A percentile compares a stretch with the other conserved stretches of the same genome.
These are phyloP conservation scores for Sorex araneus DNA, from an alignment of 2,113 vertebrate genomes.

Conservation along the genomic window DNA sequence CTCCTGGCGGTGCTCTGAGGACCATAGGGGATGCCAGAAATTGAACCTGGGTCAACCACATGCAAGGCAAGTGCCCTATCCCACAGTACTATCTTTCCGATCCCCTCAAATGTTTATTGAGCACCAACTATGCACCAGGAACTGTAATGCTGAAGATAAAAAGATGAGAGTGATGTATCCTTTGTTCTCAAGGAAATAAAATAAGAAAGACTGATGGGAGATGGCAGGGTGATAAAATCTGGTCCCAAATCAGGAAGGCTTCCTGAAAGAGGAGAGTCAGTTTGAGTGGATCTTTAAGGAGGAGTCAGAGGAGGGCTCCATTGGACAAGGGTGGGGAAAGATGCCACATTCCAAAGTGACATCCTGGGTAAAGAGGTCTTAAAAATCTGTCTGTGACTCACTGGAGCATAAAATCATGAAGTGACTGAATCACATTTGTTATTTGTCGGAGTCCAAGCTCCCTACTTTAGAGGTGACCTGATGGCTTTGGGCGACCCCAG, in stretches of 20 bases:
- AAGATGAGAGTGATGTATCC: background rate
- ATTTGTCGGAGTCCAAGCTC: background rate
- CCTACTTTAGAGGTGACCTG: background rate
- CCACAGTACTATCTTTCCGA: no score
- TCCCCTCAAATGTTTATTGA: no score
- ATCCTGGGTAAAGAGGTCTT: background rate
- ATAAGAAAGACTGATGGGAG: background rate
- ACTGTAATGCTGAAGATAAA: background rate
- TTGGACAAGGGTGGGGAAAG: background rate
- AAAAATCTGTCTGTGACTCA: background rate
- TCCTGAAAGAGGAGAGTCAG: conserved; percentile 23
- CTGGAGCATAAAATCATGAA: background rate
- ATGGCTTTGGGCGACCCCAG: background rate
- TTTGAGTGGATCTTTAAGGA: background rate
- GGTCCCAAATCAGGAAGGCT: background rate
- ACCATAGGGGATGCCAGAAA: no score
- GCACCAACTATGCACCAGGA: background rate
- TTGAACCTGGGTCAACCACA: no score
- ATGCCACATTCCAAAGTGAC: background rate
- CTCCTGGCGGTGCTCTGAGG: no score
- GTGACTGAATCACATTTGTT: background rate
- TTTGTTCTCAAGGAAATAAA: background rate
- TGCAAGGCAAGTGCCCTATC: no score
- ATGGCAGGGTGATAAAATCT: background rate
- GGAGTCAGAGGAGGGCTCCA: background rate